Conservation (phyloP, 2,888 invertebrate species). For the Lamellibrachia columna region DNA sequence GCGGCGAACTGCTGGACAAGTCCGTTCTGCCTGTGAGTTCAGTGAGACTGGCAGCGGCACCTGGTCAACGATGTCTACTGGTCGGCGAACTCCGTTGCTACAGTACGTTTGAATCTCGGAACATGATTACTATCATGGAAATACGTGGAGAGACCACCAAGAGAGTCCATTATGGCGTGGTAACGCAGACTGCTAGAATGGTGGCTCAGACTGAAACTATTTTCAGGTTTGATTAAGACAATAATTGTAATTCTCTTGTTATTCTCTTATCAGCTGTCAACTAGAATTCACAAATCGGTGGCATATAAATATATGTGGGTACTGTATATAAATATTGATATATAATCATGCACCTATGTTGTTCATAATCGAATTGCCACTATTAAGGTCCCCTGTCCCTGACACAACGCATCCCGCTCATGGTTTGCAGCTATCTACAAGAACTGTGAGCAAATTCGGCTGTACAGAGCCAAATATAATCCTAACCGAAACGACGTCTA, state of each 20-base stretch:
- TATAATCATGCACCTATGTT: background rate
- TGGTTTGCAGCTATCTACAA: conserved; percentile 39
- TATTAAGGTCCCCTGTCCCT: background rate
- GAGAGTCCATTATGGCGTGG: too few relatives aligned
- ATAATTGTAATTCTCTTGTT: too few relatives aligned
- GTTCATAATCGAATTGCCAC: background rate
- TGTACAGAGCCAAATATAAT: conserved; percentile 25
- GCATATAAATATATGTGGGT: too few relatives aligned
- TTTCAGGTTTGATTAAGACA: too few relatives aligned
- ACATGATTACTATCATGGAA: too few relatives aligned
- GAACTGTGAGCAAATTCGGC: conserved; percentile 43
- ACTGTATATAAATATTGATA: background rate
- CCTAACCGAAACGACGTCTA: conserved; percentile 41
- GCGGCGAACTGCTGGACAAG: conserved; percentile 37
- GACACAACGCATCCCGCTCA: background rate
- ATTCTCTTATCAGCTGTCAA: too few relatives aligned
- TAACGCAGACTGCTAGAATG: too few relatives aligned
- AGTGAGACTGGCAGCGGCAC: background rate
- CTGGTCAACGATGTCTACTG: conserved; percentile 20
- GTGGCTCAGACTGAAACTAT: too few relatives aligned
- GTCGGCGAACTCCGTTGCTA: conserved; percentile 29
- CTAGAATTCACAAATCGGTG: too few relatives aligned
- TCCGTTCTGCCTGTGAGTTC: conserved; percentile 26
- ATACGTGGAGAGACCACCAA: too few relatives aligned
- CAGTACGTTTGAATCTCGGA: conserved; percentile 20